A percentile compares a stretch with the other conserved stretches of the same genome.
phyloP scores from a whole-genome alignment of 2,888 invertebrate genomes.

The Morpho achilles region DNA sequence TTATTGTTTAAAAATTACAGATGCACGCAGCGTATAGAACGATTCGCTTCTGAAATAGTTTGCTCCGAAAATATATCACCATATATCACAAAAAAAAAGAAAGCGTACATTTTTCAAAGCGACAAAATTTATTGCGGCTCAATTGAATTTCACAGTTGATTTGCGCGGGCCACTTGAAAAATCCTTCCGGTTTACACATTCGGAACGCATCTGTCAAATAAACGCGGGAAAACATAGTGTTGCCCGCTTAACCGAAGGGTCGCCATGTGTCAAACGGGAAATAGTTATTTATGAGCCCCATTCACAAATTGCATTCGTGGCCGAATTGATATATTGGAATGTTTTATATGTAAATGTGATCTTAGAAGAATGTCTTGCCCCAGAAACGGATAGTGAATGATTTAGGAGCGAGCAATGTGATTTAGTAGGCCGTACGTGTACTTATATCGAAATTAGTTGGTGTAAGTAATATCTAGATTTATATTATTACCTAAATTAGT shows the following conservation, averaged over 20 bases:
- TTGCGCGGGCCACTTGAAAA: slow-evolving; percentile 63
- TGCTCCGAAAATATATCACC: slow-evolving; percentile 7
- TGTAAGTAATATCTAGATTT: too few species aligned
- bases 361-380: slow-evolving; percentile 67
- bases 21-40: too few species aligned
- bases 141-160: slow-evolving; percentile 78
- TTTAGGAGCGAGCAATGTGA: slow-evolving; percentile 40
- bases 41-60: too few species aligned
- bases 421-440: slow-evolving; percentile 3
- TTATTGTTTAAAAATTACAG: too few species aligned
- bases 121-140: slow-evolving; percentile 62
- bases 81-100: slow-evolving; percentile 33
- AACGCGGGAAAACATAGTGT: slow-evolving; percentile 53
- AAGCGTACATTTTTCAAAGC: slow-evolving; percentile 57
- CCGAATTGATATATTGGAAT: slow-evolving; percentile 76
- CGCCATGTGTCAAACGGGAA: slow-evolving; percentile 73
- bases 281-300: slow-evolving; percentile 75
- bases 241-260: slow-evolving; percentile 58
- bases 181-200: slow-evolving; percentile 64
- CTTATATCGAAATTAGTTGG: too few species aligned
- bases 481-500: too few species aligned
- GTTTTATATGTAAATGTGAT: slow-evolving; percentile 77
- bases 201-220: slow-evolving; percentile 72
- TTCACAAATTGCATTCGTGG: slow-evolving; percentile 77
- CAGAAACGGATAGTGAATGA: slow-evolving; percentile 65